These are phyloP conservation scores for Corydoras sp. DNA, from an alignment of 2,113 vertebrate genomes.

Conservation along the genomic window DNA sequence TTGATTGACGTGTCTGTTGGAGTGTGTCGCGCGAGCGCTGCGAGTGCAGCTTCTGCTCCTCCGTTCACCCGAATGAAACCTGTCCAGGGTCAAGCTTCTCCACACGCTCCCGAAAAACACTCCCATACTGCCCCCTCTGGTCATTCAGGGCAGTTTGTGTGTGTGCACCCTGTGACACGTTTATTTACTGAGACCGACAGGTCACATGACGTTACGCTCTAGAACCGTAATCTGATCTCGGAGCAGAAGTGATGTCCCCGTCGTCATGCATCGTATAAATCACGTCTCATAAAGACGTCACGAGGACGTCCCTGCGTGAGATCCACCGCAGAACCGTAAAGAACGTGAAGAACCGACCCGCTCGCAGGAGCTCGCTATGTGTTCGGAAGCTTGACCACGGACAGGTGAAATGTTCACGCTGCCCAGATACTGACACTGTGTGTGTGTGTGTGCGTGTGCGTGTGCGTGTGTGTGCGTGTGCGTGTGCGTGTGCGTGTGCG, in stretches of 20 bases:
- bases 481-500: slow-evolving; percentile 10
- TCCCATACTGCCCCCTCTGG: background rate
- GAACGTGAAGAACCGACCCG: no score
- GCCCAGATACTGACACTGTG: slow-evolving; percentile 2
- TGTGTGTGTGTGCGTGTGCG: background rate
- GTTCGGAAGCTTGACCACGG: background rate
- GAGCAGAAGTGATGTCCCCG: no score
- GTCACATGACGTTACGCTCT: no score
- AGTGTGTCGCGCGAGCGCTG: slow-evolving; percentile 20
- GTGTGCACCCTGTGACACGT: no score
- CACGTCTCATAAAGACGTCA: no score
- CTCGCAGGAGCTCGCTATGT: background rate
- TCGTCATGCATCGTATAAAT: no score
- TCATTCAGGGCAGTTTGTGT: no score
- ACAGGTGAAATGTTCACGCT: slow-evolving; percentile 2
- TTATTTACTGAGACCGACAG: no score
- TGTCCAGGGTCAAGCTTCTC: background rate
- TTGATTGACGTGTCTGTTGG: slow-evolving; percentile 1
- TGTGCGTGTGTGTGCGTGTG: slow-evolving; percentile 3
- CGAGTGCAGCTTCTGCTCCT: background rate
- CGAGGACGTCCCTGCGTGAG: no score
- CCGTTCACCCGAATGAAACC: background rate
- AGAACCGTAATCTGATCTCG: no score
- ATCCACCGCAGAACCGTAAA: no score
- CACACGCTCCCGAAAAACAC: background rate